Evolutionary conservation across 35 echinoderm and acorn worm genomes (phyloP).

Genomic region (Heliocidaris tuberculata): DNA sequence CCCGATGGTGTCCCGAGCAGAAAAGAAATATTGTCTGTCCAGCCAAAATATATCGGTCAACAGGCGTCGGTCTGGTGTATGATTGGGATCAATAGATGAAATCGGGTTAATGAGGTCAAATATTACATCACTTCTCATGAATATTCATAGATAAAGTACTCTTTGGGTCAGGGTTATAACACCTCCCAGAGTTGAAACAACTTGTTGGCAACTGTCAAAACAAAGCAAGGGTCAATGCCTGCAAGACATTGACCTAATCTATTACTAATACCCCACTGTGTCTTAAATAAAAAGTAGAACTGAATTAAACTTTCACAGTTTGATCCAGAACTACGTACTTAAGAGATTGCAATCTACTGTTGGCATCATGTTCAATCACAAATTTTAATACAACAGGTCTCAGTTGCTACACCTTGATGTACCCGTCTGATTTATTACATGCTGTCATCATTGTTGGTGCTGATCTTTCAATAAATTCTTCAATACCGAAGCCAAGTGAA

Average conservation of each 20-base stretch:
- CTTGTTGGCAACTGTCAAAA: neutral
- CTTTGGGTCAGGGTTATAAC: neutral
- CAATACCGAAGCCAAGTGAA: too few species aligned
- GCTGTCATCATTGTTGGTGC: too few species aligned
- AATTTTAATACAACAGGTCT: too few species aligned
- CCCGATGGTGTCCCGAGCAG: neutral
- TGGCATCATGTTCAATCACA: too few species aligned
- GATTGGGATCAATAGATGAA: neutral
- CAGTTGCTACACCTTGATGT: too few species aligned
- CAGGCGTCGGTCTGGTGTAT: neutral
- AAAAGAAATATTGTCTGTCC: neutral
- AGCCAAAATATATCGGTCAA: neutral
- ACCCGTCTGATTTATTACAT: too few species aligned
- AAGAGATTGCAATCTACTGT: too few species aligned
- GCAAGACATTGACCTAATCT: neutral
- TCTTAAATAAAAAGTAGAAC: neutral
- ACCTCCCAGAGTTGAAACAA: neutral
- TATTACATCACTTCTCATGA: neutral
- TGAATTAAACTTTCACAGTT: neutral
- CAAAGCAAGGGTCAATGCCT: neutral
- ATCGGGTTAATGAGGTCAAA: neutral
- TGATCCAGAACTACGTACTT: neutral
- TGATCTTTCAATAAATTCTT: too few species aligned
- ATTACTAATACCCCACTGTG: neutral
- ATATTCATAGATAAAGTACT: neutral